Evolutionary conservation across 2,113 vertebrate species (phyloP).

Genomic region (Alexandromys fortis): DNA sequence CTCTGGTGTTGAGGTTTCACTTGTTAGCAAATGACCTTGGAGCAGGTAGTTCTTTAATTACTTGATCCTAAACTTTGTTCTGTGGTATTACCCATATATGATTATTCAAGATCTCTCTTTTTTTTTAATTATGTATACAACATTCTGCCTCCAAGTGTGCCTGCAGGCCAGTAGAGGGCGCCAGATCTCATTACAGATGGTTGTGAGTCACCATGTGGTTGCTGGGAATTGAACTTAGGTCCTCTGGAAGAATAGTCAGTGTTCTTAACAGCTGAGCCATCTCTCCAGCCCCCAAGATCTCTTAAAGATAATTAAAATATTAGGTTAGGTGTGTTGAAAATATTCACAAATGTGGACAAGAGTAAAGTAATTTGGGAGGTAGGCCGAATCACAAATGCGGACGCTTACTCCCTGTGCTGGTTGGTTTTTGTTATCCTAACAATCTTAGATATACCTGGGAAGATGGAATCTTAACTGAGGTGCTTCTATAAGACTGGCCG

Average conservation of each 20-base stretch:
- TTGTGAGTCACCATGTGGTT: too few relatives aligned
- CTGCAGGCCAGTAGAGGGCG: too few relatives aligned
- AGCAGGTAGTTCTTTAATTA: neutral
- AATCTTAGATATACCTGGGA: neutral
- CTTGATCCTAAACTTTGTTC: neutral
- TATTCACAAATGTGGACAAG: conserved; percentile 34
- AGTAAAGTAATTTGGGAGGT: conserved; percentile 27
- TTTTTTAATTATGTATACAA: too few relatives aligned
- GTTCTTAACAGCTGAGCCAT: too few relatives aligned
- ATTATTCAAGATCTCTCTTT: neutral
- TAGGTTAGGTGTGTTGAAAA: conserved; percentile 22
- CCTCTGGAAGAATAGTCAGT: too few relatives aligned
- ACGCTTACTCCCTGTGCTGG: neutral
- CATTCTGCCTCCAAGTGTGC: too few relatives aligned
- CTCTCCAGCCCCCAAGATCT: neutral
- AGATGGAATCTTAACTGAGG: neutral
- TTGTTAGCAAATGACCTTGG: neutral
- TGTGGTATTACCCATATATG: neutral
- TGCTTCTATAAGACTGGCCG: neutral
- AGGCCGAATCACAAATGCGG: neutral
- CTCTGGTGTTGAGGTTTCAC: neutral
- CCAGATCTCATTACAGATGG: too few relatives aligned
- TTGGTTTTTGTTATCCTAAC: neutral
- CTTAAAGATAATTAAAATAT: neutral
- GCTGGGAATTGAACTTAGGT: too few relatives aligned